These are phyloP conservation scores for Byasa hedistus DNA, from an alignment of 2,888 invertebrate genomes.

Conservation along the genomic window DNA sequence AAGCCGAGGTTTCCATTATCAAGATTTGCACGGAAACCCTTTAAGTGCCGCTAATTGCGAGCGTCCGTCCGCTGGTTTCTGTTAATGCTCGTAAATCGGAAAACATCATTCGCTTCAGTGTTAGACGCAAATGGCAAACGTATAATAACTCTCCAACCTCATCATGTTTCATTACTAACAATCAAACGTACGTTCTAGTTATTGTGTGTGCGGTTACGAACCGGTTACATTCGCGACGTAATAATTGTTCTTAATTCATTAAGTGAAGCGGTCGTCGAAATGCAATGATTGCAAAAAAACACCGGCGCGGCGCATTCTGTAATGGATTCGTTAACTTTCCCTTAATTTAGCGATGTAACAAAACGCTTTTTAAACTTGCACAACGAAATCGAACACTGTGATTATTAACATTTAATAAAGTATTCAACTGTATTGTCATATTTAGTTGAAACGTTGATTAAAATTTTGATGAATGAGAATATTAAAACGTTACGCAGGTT, in stretches of 20 bases:
- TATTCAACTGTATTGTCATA: too few species aligned
- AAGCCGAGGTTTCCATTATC: conserved; percentile 63
- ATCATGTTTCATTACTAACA: not conserved
- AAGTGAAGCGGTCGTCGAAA: not conserved
- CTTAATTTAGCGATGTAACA: conserved; percentile 17
- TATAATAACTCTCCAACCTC: conserved; percentile 1
- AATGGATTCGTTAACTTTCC: conserved; percentile 11
- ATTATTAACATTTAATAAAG: too few species aligned
- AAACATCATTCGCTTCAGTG: conserved; percentile 31
- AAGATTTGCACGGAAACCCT: conserved; percentile 73
- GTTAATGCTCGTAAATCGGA: conserved; percentile 42
- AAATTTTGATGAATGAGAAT: not conserved
- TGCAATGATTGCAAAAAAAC: not conserved
- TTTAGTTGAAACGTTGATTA: not conserved
- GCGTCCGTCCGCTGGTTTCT: conserved; percentile 57
- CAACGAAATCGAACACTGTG: not conserved
- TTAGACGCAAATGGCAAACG: conserved; percentile 13
- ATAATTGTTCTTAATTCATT: not conserved
- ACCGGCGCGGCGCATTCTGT: not conserved
- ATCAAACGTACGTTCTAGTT: not conserved
- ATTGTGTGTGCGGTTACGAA: too few species aligned
- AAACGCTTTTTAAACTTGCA: conserved; percentile 6
- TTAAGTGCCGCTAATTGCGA: conserved; percentile 69
- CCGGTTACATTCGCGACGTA: not conserved
- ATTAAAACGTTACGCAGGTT: not conserved